A percentile compares a stretch with the other conserved stretches of the same genome.
phyloP scores from a whole-genome alignment of 2,113 vertebrate genomes.

The Saccopteryx leptura region DNA sequence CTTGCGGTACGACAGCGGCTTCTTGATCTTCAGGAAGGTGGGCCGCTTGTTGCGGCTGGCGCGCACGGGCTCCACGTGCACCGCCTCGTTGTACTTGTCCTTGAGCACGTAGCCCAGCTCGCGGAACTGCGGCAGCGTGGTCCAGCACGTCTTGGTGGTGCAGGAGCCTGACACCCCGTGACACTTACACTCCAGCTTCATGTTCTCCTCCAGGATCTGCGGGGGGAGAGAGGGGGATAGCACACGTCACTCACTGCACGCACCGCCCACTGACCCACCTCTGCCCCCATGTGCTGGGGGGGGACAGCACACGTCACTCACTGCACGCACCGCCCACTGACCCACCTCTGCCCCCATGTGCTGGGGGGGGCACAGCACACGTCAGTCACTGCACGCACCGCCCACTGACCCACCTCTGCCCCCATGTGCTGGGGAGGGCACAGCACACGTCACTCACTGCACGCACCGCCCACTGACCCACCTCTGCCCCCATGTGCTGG shows the following conservation, averaged over 20 bases:
- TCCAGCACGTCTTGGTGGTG: conserved; percentile 99
- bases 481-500: too few species aligned
- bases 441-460: background rate
- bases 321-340: background rate
- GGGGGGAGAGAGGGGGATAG: background rate
- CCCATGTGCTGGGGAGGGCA: background rate
- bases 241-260: conserved; percentile 7
- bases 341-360: too few species aligned
- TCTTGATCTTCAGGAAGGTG: conserved; percentile 98
- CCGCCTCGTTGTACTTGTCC: conserved; percentile 96
- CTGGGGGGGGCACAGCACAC: background rate
- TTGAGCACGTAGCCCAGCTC: conserved; percentile 98
- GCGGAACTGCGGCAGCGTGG: conserved; percentile 97
- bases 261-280: too few species aligned
- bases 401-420: too few species aligned
- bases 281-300: background rate
- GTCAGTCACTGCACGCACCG: background rate
- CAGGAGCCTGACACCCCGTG: conserved; percentile 98
- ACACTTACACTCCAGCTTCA: conserved; percentile 97
- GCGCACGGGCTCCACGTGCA: conserved; percentile 96
- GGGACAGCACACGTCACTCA: conserved; percentile 4
- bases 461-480: too few species aligned
- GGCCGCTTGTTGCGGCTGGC: conserved; percentile 97
- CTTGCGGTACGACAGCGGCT: conserved; percentile 96
- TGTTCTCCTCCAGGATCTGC: conserved; percentile 97